Conservation (phyloP, 2,888 invertebrate genomes). For the Arctia plantaginis region DNA sequence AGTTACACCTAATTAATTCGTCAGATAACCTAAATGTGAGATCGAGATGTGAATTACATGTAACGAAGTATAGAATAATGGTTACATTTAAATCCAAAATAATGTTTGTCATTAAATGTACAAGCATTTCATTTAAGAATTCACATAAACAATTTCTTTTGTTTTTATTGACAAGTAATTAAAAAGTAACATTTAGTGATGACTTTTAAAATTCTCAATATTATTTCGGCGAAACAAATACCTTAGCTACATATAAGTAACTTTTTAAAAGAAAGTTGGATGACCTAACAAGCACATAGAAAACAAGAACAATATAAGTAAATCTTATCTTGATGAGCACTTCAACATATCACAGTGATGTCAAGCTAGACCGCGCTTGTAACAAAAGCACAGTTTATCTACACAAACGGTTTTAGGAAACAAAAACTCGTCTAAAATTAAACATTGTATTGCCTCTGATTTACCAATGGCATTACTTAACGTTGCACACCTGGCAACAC, state of each 20-base stretch:
- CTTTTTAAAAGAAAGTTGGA: constrained; percentile 16
- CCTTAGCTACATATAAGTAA: neutral
- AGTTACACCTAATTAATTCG: neutral
- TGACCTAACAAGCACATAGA: constrained; percentile 33
- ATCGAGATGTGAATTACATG: neutral
- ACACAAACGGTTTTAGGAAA: constrained; percentile 25
- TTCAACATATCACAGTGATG: constrained; percentile 36
- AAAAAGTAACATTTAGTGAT: neutral
- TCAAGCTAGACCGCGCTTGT: constrained; percentile 16
- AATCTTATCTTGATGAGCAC: constrained; percentile 41
- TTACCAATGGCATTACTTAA: constrained; percentile 63
- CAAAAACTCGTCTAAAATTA: constrained; percentile 44
- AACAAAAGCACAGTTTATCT: constrained; percentile 24
- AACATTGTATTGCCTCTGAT: constrained; percentile 52
- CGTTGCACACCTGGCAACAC: constrained; percentile 65
- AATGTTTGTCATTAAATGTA: neutral
- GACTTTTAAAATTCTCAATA: neutral
- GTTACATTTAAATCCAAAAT: neutral
- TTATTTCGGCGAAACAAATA: neutral
- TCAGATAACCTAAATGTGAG: constrained; percentile 4
- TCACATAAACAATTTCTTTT: neutral
- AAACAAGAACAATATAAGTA: constrained; percentile 17
- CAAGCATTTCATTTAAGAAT: neutral
- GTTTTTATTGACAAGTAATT: neutral
- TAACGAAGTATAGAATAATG: neutral